Evolutionary conservation across 2,113 vertebrate species (phyloP).

Genomic region (Motacilla alba): DNA sequence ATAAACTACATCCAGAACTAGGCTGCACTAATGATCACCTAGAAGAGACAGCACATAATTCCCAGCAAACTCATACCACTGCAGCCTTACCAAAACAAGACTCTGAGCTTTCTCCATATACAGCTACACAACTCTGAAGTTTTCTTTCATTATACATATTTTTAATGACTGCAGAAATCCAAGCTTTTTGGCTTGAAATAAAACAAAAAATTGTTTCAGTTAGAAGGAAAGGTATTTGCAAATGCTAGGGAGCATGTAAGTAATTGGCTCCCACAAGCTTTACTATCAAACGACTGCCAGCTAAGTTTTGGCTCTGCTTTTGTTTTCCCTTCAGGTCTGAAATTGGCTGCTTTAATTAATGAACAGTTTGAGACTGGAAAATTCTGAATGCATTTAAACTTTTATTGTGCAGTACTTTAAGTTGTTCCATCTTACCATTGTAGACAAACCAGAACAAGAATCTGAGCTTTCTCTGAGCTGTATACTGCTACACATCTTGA

Average conservation of each 20-base stretch:
- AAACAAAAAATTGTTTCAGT: not conserved
- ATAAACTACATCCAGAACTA: not conserved
- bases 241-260: not conserved
- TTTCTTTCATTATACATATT: not conserved
- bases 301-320: slow-evolving; percentile 6
- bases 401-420: not conserved
- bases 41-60: not conserved
- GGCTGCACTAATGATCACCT: not conserved
- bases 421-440: not conserved
- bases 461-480: not conserved
- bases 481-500: not conserved
- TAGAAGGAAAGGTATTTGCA: not conserved
- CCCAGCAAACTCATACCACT: not conserved
- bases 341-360: slow-evolving; percentile 32
- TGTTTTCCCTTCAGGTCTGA: slow-evolving; percentile 30
- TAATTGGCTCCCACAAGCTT: not conserved
- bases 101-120: not conserved
- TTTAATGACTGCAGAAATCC: not conserved
- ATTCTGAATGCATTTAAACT: slow-evolving; percentile 10
- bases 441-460: not conserved
- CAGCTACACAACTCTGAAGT: not conserved
- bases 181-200: not conserved
- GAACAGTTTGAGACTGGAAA: slow-evolving; percentile 20
- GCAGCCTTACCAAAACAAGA: not conserved
- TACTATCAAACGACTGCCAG: not conserved